These are phyloP conservation scores for Sinhomidia bicolor DNA, from an alignment of 2,888 invertebrate species.

Conservation along the genomic window DNA sequence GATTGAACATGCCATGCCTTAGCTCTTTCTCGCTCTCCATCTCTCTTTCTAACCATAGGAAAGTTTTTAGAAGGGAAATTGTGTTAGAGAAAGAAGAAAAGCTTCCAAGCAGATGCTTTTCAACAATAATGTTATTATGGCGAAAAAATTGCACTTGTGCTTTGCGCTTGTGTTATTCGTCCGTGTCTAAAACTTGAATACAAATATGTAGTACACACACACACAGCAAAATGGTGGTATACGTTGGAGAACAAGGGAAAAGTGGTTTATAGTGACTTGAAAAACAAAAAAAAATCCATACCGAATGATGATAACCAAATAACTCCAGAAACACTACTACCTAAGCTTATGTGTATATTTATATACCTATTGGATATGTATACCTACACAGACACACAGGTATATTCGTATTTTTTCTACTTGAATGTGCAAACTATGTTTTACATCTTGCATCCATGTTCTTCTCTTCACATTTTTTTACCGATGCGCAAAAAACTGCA, in stretches of 20 bases:
- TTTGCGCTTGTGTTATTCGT: background rate
- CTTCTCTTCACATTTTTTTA: background rate
- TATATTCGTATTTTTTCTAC: background rate
- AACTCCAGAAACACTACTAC: background rate
- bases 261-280: conserved; percentile 11
- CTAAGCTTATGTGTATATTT: background rate
- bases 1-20: conserved; percentile 61
- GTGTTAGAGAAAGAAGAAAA: conserved; percentile 7
- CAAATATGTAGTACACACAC: background rate
- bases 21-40: no score
- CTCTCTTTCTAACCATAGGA: no score
- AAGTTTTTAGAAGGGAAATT: conserved; percentile 24
- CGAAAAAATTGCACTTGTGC: conserved; percentile 41
- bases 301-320: background rate
- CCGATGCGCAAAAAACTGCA: background rate
- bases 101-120: conserved; percentile 54
- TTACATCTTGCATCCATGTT: conserved; percentile 9
- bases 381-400: background rate
- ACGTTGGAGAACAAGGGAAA: background rate
- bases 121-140: conserved; percentile 43
- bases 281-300: background rate
- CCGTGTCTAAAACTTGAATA: background rate
- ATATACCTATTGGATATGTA: background rate
- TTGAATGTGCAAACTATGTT: background rate
- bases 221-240: background rate